Evolutionary conservation across 2,888 invertebrate species (phyloP), one percentile per base, ranked within the genome.

Genomic region (Caenorhabditis drosophilae): DNA sequence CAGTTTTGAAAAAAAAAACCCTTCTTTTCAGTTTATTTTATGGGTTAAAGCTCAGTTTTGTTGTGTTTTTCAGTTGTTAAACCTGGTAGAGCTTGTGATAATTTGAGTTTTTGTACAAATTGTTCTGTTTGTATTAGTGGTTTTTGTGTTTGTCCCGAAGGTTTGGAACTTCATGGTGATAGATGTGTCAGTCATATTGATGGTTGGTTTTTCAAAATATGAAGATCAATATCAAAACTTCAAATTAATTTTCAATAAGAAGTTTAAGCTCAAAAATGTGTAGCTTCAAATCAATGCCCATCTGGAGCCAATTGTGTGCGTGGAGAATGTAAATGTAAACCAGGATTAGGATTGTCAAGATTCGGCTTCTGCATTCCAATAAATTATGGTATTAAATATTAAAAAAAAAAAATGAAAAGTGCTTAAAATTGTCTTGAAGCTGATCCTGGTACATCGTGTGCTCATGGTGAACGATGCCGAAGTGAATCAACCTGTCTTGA

Each of bases 331-430:
- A 62, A 68, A 7, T 78, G 79, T 34, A 64, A 60, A 15, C 66
- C 64, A 2, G 77, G 78, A 26, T 60, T 75, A 3, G 72, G 63
- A 1, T 61, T 74, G 9, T 62, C 68, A 7, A 59, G 67, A 41
- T 69, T 74, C 44, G 78, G 78, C 36, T 75, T 77, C 59, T 79
- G 78, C 47, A 67, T 77, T 44, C 75, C 74, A 11, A 57, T 68
- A 9, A 68, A 62, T 25, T 76, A 72, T 44, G 76, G 76, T 76
- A 26, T 20, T 40, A 23, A 9, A 6, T 25, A 9, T 27, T n/a
- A 12, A 18, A 6, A 49, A 49, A 35, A 4, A 12, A 11, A 47
- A 9, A n/a, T 36, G 4, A 16, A 36, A 52, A 18, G 31, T 27
- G 16, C 31, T 2, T 34, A 38, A 49, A 20, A 12, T 12, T 50